Base-by-base conservation (phyloP, 2,113 vertebrate species). In the Tursiops truncatus region DNA sequence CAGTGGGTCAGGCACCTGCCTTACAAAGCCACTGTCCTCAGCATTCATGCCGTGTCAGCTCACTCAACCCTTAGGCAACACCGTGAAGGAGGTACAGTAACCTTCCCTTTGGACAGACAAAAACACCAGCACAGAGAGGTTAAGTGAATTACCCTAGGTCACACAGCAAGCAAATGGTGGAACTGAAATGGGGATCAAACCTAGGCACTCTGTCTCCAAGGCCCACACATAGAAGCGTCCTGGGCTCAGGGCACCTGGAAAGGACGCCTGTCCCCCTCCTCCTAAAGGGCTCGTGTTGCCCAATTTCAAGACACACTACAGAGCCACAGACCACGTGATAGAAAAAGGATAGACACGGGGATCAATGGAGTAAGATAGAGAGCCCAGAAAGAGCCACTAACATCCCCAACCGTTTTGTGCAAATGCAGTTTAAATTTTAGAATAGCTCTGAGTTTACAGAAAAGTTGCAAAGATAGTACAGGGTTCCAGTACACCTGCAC, bases 31-130 rank as follows among this genome's bases (percentile, higher is more conserved):
- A 2, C 41, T 17, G 1, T n/a, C 21, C 76, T 33, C 25, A 17
- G 60, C 18, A 0, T 25, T 36, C n/a, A 53, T 2, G 0, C 3
- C 1, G 0, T 0, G 3, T 5, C 4, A 12, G n/a, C 5, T 0
- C 71, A 2, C 20, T 2, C 18, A 41, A 36, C n/a, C 36, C 28
- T 5, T 3, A n/a, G 3, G 21, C 31, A 1, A 5, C 53, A 0
- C 10, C 7, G 5, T 6, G 2, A 6, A 6, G 0, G 4, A 50
- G 31, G 21, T 1, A 9, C 33, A 5, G 1, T 1, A 11, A 1
- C 25, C 18, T 31, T 26, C 47, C 50, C 5, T 10, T 26, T 26
- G 5, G 38, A 56, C 13, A 12, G 47, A 33, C 25, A 65, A n/a
- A 11, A 18, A 17, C 26, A 4, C 15, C 23, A 6, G 63, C 26